Evolutionary conservation across 2,888 invertebrate genomes (phyloP).

Genomic region (Dendrolimus pini): DNA sequence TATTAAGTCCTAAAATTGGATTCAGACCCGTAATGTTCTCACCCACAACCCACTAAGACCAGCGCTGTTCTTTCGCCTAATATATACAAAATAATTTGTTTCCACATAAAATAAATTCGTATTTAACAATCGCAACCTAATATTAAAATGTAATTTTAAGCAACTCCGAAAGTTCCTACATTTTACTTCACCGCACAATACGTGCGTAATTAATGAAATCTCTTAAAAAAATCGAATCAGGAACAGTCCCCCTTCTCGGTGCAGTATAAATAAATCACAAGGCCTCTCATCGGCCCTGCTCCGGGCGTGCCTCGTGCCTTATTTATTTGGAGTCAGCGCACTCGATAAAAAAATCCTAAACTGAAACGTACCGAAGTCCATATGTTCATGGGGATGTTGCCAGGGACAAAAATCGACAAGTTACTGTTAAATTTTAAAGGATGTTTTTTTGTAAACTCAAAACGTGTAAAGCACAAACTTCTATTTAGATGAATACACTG

Average conservation of each 20-base stretch:
- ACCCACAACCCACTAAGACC: no score
- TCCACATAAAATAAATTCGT: no score
- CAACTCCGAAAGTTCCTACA: no score
- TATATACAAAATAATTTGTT: no score
- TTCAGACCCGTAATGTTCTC: no score
- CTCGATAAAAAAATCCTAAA: slow-evolving; percentile 30
- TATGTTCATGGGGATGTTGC: slow-evolving; percentile 14
- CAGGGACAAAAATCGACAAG: background rate
- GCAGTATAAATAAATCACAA: slow-evolving; percentile 56
- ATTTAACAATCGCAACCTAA: no score
- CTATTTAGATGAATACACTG: no score
- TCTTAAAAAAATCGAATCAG: slow-evolving; percentile 64
- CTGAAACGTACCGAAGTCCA: slow-evolving; percentile 1
- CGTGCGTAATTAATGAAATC: background rate
- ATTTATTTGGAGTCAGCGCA: slow-evolving; percentile 42
- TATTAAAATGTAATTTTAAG: no score
- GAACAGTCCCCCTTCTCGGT: slow-evolving; percentile 44
- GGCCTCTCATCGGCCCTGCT: slow-evolving; percentile 29
- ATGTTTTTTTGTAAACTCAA: background rate
- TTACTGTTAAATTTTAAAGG: background rate
- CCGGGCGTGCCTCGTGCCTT: slow-evolving; percentile 28
- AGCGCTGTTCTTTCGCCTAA: no score
- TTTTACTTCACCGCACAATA: background rate
- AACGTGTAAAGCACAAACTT: no score
- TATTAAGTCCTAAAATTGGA: no score